Base-by-base conservation (phyloP, 2,888 invertebrate genomes). In the Sceliomorpha sp. region DNA sequence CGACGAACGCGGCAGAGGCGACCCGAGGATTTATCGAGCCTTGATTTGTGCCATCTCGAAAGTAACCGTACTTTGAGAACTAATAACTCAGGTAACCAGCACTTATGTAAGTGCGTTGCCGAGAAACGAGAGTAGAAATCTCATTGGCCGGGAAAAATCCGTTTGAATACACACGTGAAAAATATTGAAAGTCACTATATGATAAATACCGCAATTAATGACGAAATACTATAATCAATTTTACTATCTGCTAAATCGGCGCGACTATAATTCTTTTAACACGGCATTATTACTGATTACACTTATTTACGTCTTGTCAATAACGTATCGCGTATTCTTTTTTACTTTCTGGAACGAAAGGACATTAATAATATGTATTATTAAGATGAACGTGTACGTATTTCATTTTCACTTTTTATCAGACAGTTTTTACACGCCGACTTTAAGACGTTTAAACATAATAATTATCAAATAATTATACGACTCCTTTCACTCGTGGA, bases 31-130 rank as follows among this genome's bases (percentile, higher is more conserved):
- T 72, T 63, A 74, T 68, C 37, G 47, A 45, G 37, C 27, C 50
- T 53, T 50, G 64, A 72, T 72, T 67, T 60, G 58, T 20, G 51
- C 39, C 51, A 63, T 42, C 32, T 40, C 29, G 10, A 24, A 45
- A 39, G 39, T 14, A 13, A 14, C 12, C 12, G 9, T 12, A 45
- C 51, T 50, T 40, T 32, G 42, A 27, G 47, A 59, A 31, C 55
- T 55, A 29, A 55, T 42, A 37, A 44, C 47, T 55, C 53, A 36
- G 36, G 36, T 24, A 48, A 13, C 24, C 24, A 34, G 24, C 47
- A 32, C 44, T 50, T 60, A 45, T 17, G 37, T 51, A 51, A 48
- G 45, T 42, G 37, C 56, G 44, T 27, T 42, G 17, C 27, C 42
- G 10, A 42, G 27, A 27, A 42, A 42, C 42, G 27, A 42, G 42